These are phyloP conservation scores for Peromyscus eremicus DNA, from an alignment of 2,797 vertebrate genomes.

Conservation along the genomic window DNA sequence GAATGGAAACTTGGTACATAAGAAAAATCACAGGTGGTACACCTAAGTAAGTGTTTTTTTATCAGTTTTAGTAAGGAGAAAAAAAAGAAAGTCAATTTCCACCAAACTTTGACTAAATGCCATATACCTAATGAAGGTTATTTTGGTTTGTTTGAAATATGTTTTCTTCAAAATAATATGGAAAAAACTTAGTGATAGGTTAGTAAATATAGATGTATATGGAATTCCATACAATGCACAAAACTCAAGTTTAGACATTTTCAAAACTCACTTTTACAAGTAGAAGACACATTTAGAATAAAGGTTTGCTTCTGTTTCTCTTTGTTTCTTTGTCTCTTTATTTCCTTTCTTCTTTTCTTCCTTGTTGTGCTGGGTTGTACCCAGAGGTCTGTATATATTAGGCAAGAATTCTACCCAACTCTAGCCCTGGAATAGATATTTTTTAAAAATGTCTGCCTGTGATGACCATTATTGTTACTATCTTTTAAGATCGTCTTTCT, in stretches of 20 bases:
- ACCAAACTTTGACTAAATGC: not conserved
- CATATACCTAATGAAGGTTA: not conserved
- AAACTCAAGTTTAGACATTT: not conserved
- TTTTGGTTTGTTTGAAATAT: not conserved
- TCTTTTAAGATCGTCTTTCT: not conserved
- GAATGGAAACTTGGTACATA: not conserved
- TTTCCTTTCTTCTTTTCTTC: not conserved
- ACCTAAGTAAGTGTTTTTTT: not conserved
- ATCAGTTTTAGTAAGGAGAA: not conserved
- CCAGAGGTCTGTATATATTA: not conserved
- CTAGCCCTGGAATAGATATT: not conserved
- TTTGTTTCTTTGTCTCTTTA: not conserved
- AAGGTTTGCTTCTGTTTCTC: not conserved
- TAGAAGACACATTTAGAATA: not conserved
- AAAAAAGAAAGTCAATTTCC: not conserved
- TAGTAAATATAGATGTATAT: not conserved
- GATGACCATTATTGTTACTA: not conserved
- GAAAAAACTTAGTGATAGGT: not conserved
- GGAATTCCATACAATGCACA: not conserved
- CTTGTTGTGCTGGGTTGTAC: not conserved
- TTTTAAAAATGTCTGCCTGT: not conserved
- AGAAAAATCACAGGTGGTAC: not conserved
- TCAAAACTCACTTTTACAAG: not conserved
- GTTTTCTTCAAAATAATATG: conserved; percentile 28
- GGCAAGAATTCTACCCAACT: not conserved